Evolutionary conservation across 2,888 invertebrate genomes (phyloP).

Genomic region (Cryptocephalus moraei): DNA sequence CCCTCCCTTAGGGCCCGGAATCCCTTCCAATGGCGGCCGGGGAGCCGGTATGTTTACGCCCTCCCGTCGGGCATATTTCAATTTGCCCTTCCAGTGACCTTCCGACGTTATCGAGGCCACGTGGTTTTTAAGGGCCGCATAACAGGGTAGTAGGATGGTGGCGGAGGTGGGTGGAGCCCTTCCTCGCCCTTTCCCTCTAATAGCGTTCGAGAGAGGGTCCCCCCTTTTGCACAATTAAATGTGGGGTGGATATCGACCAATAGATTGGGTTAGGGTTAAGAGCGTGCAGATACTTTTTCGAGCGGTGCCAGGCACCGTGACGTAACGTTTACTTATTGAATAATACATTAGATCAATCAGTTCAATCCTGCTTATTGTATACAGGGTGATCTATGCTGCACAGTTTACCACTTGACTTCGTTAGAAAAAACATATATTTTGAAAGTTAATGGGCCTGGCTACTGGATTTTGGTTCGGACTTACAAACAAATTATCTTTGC

Average conservation of each 20-base stretch:
- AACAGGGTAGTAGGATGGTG: conserved; percentile 24
- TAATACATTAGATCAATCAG: too few species aligned
- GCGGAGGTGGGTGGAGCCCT: conserved; percentile 24
- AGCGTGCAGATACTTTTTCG: too few species aligned
- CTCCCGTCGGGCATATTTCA: conserved; percentile 5
- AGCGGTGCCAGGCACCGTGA: too few species aligned
- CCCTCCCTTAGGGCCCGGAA: conserved; percentile 11
- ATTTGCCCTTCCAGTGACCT: conserved; percentile 21
- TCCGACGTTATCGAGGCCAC: conserved; percentile 24
- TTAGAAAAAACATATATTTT: too few species aligned
- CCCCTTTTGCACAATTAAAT: conserved; percentile 5
- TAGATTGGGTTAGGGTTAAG: conserved; percentile 7
- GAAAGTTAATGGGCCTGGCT: too few species aligned
- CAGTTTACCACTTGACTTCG: too few species aligned
- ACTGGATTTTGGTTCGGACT: too few species aligned
- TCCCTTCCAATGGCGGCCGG: conserved; percentile 6
- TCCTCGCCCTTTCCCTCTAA: conserved; percentile 21
- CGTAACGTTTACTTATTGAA: too few species aligned
- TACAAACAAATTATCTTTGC: too few species aligned
- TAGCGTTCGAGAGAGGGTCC: conserved; percentile 13
- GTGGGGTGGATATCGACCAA: conserved; percentile 13
- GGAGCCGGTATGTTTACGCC: not conserved
- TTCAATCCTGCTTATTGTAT: too few species aligned
- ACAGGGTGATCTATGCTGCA: too few species aligned
- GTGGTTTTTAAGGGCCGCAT: conserved; percentile 29